Base-by-base conservation (phyloP, 2,113 vertebrate genomes). In the Semicossyphus pulcher region DNA sequence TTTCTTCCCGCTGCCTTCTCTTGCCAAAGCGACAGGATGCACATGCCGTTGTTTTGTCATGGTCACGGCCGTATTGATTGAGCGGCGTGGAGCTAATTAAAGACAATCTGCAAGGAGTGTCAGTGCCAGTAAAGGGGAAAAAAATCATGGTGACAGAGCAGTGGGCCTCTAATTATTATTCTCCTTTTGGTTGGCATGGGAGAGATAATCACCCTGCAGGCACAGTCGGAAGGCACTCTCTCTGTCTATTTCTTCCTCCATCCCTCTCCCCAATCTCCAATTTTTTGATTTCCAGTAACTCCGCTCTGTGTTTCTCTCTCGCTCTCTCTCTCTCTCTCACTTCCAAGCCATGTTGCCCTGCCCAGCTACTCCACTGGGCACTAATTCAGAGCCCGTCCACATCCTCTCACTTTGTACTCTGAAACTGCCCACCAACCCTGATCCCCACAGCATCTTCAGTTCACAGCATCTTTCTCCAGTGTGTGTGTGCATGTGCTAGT, bases 21-120 rank as follows among this genome's bases (percentile, higher is more conserved):
- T 23, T 23, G 28, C 49, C 70, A 25, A 15, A 71, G 63, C 45
- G 42, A 72, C 83, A 86, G 74, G 67, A 76, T 54, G 76, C 71
- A 74, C 83, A 74, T 71, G 76, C 69, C 78, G 61, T 85, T 88
- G 86, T 90, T 88, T 82, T 78, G 75, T 89, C 85, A 70, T 56
- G 76, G 80, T 66, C 49, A 28, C 21, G 57, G 73, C 72, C n/a
- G 1, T 87, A 91, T 91, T 89, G 90, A 93, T 93, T 87, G 83
- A 87, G 77, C 2, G 54, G 84, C 79, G 83, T 81, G 61, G 32
- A 81, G 84, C 86, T 91, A 90, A 92, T 93, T 93, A 91, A 92
- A 91, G 72, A 65, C 84, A 80, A 87, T 90, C 82, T 87, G 67
- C 47, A 72, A 84, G 81, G 82, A 81, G 86, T 80, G 85, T 79